Percentiles rank a stretch among this genome's conserved stretches.
These are phyloP conservation scores for Pentamera pediparva DNA, from an alignment of 53 echinoderm and acorn worm genomes.

Conservation along the genomic window DNA sequence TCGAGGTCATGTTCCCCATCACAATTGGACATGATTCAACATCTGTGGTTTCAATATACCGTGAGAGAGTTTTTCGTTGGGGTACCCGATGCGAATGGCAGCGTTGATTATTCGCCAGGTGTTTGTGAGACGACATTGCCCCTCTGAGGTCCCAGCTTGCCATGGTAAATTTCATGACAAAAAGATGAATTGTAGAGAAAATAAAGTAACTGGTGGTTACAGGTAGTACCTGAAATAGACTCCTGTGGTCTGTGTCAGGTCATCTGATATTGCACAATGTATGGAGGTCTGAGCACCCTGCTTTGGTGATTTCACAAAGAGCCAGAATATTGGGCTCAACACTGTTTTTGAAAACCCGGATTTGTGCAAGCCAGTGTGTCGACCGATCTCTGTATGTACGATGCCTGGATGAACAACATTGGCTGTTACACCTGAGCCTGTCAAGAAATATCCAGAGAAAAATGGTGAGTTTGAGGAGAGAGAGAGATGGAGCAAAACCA, in stretches of 20 bases:
- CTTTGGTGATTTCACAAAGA: constrained; percentile 75
- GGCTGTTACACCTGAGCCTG: constrained; percentile 83
- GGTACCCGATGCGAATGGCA: too few relatives aligned
- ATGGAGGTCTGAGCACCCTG: constrained; percentile 90
- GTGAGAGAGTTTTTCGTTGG: too few relatives aligned
- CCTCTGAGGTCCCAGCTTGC: too few relatives aligned
- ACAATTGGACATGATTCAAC: too few relatives aligned
- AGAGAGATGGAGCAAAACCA: too few relatives aligned
- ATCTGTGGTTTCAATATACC: too few relatives aligned
- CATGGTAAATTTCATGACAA: too few relatives aligned
- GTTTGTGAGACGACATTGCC: too few relatives aligned
- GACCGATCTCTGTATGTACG: constrained; percentile 71
- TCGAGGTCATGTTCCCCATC: too few relatives aligned
- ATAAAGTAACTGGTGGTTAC: background rate
- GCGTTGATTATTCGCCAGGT: too few relatives aligned
- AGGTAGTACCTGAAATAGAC: constrained; percentile 70
- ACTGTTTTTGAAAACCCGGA: constrained; percentile 71
- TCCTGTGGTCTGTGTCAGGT: constrained; percentile 61
- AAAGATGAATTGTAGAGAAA: too few relatives aligned
- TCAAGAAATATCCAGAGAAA: background rate
- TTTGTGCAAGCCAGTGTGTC: constrained; percentile 77
- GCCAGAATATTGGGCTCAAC: constrained; percentile 79
- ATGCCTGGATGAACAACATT: constrained; percentile 88
- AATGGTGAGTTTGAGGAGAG: background rate
- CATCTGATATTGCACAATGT: constrained; percentile 75